These are phyloP conservation scores for Sus scrofa DNA, from an alignment of 2,113 vertebrate genomes.

Conservation along the genomic window T2T-Sscrofa CM000821.6:13316501-13317000, in stretches of 20 bases:
- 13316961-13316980: rapidly evolving
- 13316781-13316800: neutral
- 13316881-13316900: neutral
- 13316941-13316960: no score
- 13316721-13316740: neutral
- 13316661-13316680: neutral
- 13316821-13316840: neutral
- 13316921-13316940: no score
- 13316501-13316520: rapidly evolving
- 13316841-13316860: neutral
- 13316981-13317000: neutral
- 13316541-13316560: neutral
- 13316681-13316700: no score
- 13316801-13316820: neutral
- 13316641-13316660: neutral
- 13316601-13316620: neutral
- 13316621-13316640: neutral
- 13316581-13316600: neutral
- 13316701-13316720: neutral
- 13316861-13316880: neutral
- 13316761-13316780: neutral
- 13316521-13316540: neutral
- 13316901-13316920: neutral
- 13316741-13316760: neutral
- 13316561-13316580: neutral